Conservation (phyloP, 2,888 invertebrate species). For the Hirtodrosophila cameraria region DNA sequence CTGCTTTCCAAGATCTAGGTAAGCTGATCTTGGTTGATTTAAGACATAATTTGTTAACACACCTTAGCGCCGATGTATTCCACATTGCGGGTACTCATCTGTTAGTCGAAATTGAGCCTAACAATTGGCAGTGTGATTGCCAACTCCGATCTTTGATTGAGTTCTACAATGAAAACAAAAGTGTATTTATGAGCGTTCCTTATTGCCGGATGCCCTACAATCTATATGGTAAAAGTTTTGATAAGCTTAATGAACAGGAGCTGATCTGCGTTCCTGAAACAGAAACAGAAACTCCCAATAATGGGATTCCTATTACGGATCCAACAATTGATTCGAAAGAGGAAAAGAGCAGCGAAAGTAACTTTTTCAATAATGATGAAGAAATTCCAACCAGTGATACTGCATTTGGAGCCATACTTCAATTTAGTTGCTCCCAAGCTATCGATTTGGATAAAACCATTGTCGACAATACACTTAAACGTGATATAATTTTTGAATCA, state of each 20-base stretch:
- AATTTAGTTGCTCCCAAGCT: slow-evolving; percentile 40
- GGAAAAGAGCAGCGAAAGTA: background rate
- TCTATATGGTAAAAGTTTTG: slow-evolving; percentile 63
- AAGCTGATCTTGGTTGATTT: slow-evolving; percentile 69
- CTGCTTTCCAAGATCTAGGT: slow-evolving; percentile 70
- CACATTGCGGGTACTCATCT: background rate
- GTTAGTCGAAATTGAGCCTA: slow-evolving; percentile 66
- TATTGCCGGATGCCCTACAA: slow-evolving; percentile 71
- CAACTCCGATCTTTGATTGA: slow-evolving; percentile 51
- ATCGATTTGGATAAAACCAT: slow-evolving; percentile 3
- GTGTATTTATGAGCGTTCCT: slow-evolving; percentile 64
- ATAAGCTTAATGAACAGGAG: slow-evolving; percentile 39
- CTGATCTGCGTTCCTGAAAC: slow-evolving; percentile 25
- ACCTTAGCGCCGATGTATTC: slow-evolving; percentile 45
- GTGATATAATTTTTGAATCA: background rate
- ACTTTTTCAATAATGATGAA: background rate
- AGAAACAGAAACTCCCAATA: background rate
- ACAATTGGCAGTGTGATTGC: slow-evolving; percentile 78
- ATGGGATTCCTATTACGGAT: background rate
- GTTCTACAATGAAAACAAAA: slow-evolving; percentile 47
- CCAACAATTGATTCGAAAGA: background rate
- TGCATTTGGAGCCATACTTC: slow-evolving; percentile 20
- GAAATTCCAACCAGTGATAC: slow-evolving; percentile 6
- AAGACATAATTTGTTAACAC: slow-evolving; percentile 69
- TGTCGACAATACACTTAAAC: background rate